Evolutionary conservation across 2,888 invertebrate genomes (phyloP).

Genomic region (Hipparchia semele): DNA sequence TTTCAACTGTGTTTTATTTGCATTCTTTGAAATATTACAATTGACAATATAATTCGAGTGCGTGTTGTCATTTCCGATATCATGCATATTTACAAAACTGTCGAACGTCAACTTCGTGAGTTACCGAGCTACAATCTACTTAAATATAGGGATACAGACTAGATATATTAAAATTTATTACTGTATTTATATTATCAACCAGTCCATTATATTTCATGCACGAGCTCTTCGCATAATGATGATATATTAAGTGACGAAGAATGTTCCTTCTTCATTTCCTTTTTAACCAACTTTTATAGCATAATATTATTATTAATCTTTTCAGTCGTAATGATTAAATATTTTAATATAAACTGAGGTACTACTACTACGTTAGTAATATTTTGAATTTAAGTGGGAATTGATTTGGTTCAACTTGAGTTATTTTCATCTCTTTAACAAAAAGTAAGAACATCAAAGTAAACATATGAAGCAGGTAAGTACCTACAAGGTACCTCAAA

Average conservation of each 20-base stretch:
- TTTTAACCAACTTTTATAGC: neutral
- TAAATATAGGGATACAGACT: conserved; percentile 8
- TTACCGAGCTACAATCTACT: neutral
- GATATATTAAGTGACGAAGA: conserved; percentile 61
- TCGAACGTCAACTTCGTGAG: neutral
- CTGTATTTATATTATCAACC: conserved; percentile 36
- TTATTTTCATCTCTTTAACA: too few species aligned
- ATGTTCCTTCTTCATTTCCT: conserved; percentile 31
- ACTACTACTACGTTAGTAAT: too few species aligned
- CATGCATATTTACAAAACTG: conserved; percentile 39
- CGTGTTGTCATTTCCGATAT: conserved; percentile 38
- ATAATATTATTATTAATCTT: neutral
- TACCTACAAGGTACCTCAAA: too few species aligned
- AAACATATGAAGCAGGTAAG: too few species aligned
- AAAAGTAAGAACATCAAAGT: too few species aligned
- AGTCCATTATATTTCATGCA: conserved; percentile 56
- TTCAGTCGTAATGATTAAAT: neutral
- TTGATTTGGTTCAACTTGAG: too few species aligned
- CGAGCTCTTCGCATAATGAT: conserved; percentile 56
- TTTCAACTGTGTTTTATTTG: too few species aligned
- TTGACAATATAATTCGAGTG: neutral
- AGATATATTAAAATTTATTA: conserved; percentile 6
- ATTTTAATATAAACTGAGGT: neutral
- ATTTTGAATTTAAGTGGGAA: too few species aligned
- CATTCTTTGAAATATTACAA: neutral